These are phyloP conservation scores for Spheniscus humboldti DNA, from an alignment of 2,797 vertebrate genomes.

Conservation along the genomic window DNA sequence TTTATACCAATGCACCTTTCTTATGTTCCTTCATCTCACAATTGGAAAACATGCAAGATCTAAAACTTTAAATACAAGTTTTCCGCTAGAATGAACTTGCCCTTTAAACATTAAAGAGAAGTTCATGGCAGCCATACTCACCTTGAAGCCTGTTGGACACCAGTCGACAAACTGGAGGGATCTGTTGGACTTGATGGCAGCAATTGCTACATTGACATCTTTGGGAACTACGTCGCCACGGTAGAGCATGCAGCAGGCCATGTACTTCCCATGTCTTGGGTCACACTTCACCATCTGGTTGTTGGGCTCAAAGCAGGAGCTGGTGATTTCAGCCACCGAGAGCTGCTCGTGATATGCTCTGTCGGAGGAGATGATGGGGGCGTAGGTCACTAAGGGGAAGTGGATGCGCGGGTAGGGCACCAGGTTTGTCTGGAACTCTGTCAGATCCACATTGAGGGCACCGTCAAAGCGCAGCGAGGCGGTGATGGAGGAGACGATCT, in stretches of 20 bases:
- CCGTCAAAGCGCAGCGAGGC: slow-evolving; percentile 75
- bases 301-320: slow-evolving; percentile 74
- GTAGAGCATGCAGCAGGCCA: slow-evolving; percentile 92
- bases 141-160: slow-evolving; percentile 81
- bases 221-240: slow-evolving; percentile 88
- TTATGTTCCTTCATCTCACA: background rate
- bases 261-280: slow-evolving; percentile 75
- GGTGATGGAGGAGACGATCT: slow-evolving; percentile 76
- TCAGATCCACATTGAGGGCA: slow-evolving; percentile 76
- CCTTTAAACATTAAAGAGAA: background rate
- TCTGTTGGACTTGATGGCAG: slow-evolving; percentile 86
- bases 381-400: slow-evolving; percentile 74
- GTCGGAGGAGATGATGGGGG: slow-evolving; percentile 72
- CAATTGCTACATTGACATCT: slow-evolving; percentile 89
- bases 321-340: slow-evolving; percentile 74
- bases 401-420: slow-evolving; percentile 79
- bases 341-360: slow-evolving; percentile 73
- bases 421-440: slow-evolving; percentile 79
- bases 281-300: slow-evolving; percentile 82
- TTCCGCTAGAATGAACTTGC: background rate
- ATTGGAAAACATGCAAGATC: background rate
- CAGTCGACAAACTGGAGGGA: slow-evolving; percentile 83
- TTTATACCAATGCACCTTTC: background rate
- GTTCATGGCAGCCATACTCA: background rate
- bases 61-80: background rate